Percentiles rank a stretch among this genome's conserved stretches.
phyloP scores from a whole-genome alignment of 2,888 invertebrate species.

The Aricia artaxerxes region DNA sequence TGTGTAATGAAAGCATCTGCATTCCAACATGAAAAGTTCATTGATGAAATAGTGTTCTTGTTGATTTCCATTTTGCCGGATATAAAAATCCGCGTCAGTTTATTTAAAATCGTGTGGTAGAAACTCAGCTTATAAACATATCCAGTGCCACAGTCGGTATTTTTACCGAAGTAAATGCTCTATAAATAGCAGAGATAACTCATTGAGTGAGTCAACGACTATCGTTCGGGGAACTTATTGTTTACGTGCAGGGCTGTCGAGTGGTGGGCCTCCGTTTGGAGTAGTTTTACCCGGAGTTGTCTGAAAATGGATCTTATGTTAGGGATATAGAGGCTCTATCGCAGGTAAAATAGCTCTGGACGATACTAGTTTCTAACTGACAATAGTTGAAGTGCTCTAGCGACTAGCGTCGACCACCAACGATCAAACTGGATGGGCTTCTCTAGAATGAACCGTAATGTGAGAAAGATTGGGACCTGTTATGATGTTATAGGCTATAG shows the following conservation, averaged over 20 bases:
- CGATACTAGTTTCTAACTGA: neutral
- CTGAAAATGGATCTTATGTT: too few species aligned
- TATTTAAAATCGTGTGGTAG: neutral
- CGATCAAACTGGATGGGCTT: neutral
- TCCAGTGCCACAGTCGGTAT: constrained; percentile 2
- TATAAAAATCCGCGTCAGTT: neutral
- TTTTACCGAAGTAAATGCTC: constrained; percentile 3
- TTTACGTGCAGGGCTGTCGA: constrained; percentile 7
- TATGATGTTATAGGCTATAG: neutral
- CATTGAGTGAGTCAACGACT: constrained; percentile 19
- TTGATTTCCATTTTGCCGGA: neutral
- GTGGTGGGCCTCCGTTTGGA: neutral
- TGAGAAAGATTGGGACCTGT: neutral
- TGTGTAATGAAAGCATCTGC: too few species aligned
- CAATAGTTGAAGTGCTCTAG: neutral
- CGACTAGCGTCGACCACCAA: constrained; percentile 3
- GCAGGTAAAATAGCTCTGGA: too few species aligned
- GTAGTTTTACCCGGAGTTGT: neutral
- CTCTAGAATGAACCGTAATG: neutral
- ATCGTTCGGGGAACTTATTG: constrained; percentile 26
- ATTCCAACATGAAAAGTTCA: too few species aligned
- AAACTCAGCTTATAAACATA: neutral
- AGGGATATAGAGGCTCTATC: too few species aligned
- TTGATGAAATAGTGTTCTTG: too few species aligned
- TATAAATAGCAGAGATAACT: constrained; percentile 22